Evolutionary conservation across 2,797 vertebrate genomes (phyloP), one percentile per base, ranked within the genome.

Genomic region (Streptopelia turtur): DNA sequence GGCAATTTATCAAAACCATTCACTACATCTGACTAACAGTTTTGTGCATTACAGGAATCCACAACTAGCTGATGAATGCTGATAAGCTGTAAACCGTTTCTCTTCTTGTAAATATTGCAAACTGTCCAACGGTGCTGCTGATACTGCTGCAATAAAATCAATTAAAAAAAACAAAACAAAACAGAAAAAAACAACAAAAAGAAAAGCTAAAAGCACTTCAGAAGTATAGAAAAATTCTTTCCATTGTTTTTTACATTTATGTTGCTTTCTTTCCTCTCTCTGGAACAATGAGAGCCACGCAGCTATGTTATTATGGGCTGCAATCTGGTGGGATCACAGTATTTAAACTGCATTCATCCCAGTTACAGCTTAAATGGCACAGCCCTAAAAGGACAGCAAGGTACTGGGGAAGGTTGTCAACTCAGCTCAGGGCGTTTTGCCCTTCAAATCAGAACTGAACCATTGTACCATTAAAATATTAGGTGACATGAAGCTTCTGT

Each of bases 1-100:
- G 55, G 90, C 37, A 91, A 94, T 97, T 96, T 85, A 94, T 97
- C 97, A 96, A 94, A 96, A 77, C 87, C 69, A 85, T 63, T 87
- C 93, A 81, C 75, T 83, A 79, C 65, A 56, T 92, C 79, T 93
- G 90, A 93, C 86, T 94, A 97, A 95, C 76, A 93, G 83, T 89
- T 89, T 85, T 91, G 88, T 82, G 64, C 81, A 87, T 96, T 95
- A 89, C 59, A 94, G 68, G 49, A 95, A 89, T 90, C 69, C 63
- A 85, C 59, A 80, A 87, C 69, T 59, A 96, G 83, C 65, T 71
- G 91, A 95, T 93, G 95, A 93, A 93, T 79, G 82, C 84, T 80
- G 90, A 94, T 94, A 94, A 87, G 82, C 83, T 93, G 77, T 60
- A 94, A 96, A 91, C 30, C 3, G 56, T 83, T 84, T 77, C 75